A percentile compares a stretch with the other conserved stretches of the same genome.
Conservation (phyloP, 2,888 invertebrate species). For the Zaprionus obscuricornis region DNA sequence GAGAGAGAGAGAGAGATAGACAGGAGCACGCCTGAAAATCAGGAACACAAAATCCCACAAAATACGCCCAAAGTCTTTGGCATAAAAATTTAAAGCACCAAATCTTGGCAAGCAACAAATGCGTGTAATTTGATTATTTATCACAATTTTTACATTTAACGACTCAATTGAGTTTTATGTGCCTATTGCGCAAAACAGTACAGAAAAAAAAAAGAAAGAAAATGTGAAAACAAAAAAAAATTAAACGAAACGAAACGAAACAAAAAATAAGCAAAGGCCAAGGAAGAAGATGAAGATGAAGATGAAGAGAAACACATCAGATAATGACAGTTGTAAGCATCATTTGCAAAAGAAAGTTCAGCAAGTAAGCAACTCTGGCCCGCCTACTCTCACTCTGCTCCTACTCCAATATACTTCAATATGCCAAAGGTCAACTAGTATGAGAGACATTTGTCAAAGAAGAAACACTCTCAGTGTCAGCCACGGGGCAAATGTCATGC, state of each 20-base stretch:
- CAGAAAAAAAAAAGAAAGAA: constrained; percentile 8
- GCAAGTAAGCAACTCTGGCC: constrained; percentile 13
- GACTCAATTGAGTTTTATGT: constrained; percentile 77
- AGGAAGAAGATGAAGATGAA: background rate
- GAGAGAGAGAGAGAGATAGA: background rate
- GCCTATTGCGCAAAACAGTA: constrained; percentile 42
- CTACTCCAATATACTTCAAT: too few species aligned
- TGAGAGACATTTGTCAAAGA: background rate
- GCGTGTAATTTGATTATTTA: constrained; percentile 79
- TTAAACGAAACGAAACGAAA: too few species aligned
- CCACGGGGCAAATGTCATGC: constrained; percentile 12
- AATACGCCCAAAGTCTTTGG: constrained; percentile 34
- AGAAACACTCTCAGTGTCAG: background rate
- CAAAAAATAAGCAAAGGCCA: background rate
- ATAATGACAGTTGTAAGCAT: constrained; percentile 27
- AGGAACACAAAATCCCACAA: constrained; percentile 19
- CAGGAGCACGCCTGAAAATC: too few species aligned
- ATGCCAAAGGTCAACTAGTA: constrained; percentile 41
- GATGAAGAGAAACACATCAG: constrained; percentile 3
- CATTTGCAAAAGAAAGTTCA: constrained; percentile 40
- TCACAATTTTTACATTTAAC: constrained; percentile 77
- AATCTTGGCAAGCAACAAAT: constrained; percentile 64
- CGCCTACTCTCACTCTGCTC: background rate
- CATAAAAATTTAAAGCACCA: constrained; percentile 50
- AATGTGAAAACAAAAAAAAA: too few species aligned